Percentiles rank a stretch among this genome's conserved stretches.
phyloP scores from a whole-genome alignment of 2,888 invertebrate species.

The Germaria angustata region DNA sequence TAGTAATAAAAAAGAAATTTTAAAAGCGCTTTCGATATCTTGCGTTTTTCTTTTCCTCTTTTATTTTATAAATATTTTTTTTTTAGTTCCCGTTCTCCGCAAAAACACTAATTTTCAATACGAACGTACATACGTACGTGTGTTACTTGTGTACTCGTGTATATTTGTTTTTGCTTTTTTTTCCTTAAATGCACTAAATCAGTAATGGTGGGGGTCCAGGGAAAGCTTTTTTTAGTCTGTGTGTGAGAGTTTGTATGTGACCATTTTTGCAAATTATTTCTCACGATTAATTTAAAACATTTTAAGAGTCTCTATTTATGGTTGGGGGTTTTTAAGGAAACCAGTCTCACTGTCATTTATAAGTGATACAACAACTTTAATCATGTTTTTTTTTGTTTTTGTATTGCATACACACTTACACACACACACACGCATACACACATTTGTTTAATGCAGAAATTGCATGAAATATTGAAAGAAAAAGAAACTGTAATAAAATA shows the following conservation, averaged over 20 bases:
- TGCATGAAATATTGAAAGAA: constrained; percentile 16
- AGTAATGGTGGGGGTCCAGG: constrained; percentile 35
- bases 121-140: no score
- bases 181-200: neutral
- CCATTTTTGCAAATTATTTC: constrained; percentile 73
- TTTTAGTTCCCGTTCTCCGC: neutral
- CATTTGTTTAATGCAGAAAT: neutral
- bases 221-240: constrained; percentile 18
- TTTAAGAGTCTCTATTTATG: constrained; percentile 36
- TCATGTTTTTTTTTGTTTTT: constrained; percentile 3
- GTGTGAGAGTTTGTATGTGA: constrained; percentile 68
- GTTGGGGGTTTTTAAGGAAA: constrained; percentile 50
- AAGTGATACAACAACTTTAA: constrained; percentile 46
- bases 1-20: constrained; percentile 12
- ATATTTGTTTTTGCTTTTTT: neutral
- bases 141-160: neutral
- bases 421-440: neutral
- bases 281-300: constrained; percentile 70
- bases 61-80: no score
- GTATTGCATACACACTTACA: neutral
- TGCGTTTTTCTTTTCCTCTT: neutral
- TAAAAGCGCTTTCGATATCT: constrained; percentile 18
- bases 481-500: constrained; percentile 37
- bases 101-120: neutral
- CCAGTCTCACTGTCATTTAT: constrained; percentile 56